phyloP scores from a whole-genome alignment of 2,888 invertebrate species.

The Acleris literana region DNA sequence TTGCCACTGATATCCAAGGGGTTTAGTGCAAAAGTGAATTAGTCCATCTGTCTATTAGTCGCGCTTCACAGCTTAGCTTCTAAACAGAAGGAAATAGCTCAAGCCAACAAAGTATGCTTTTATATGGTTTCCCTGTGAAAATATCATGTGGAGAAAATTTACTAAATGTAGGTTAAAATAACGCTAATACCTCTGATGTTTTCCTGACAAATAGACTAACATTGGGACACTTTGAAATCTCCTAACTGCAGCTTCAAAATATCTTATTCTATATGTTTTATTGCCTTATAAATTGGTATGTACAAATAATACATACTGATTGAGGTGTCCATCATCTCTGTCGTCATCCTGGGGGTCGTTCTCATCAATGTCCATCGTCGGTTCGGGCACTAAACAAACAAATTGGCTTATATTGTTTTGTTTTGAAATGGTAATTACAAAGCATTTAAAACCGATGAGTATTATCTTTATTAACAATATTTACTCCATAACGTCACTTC shows the following conservation, averaged over 20 bases:
- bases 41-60: too few relatives aligned
- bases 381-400: constrained; percentile 22
- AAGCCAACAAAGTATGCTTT: too few relatives aligned
- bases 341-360: constrained; percentile 11
- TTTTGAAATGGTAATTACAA: neutral
- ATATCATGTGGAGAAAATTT: too few relatives aligned
- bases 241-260: too few relatives aligned
- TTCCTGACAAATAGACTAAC: too few relatives aligned
- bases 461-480: neutral
- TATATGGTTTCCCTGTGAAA: too few relatives aligned
- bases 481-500: neutral
- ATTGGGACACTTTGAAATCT: neutral
- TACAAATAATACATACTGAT: constrained; percentile 15
- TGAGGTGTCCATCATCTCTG: constrained; percentile 14
- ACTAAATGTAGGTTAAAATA: too few relatives aligned
- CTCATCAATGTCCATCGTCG: constrained; percentile 8
- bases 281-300: neutral
- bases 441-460: neutral
- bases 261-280: neutral
- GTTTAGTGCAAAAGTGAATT: too few relatives aligned
- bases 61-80: too few relatives aligned
- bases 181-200: too few relatives aligned
- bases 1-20: too few relatives aligned
- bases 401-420: neutral
- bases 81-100: too few relatives aligned